A percentile compares a stretch with the other conserved stretches of the same genome.
These are phyloP conservation scores for Meda fulgida DNA, from an alignment of 2,797 vertebrate genomes.

Conservation along the genomic window DNA sequence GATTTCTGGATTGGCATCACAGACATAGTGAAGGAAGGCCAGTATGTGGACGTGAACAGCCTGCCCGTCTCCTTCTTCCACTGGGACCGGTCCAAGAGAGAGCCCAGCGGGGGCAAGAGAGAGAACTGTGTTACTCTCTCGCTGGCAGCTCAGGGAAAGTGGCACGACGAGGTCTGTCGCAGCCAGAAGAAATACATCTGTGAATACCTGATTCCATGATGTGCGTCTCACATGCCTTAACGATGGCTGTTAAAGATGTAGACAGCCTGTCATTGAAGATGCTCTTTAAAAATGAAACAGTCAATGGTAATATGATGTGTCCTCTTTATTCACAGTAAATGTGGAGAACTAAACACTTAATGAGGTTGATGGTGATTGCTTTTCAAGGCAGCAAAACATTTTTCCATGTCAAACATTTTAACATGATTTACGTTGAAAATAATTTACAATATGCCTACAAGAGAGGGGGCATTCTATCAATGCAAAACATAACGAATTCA, in stretches of 20 bases:
- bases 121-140: conserved; percentile 91
- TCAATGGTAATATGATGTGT: not conserved
- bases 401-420: no score
- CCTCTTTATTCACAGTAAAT: not conserved
- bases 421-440: no score
- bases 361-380: no score
- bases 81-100: conserved; percentile 89
- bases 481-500: no score
- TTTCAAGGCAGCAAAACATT: no score
- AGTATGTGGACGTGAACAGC: conserved; percentile 94
- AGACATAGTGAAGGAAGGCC: conserved; percentile 91
- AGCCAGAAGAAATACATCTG: conserved; percentile 93
- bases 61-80: conserved; percentile 85
- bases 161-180: conserved; percentile 91
- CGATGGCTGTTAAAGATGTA: conserved; percentile 35
- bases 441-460: no score
- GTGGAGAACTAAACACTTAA: not conserved
- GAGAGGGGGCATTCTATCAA: no score
- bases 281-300: not conserved
- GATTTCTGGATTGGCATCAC: conserved; percentile 96
- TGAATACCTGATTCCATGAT: conserved; percentile 91
- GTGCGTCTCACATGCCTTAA: not conserved
- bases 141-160: conserved; percentile 88
- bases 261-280: not conserved
- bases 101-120: conserved; percentile 89